A percentile compares a stretch with the other conserved stretches of the same genome.
phyloP scores from a whole-genome alignment of 2,888 invertebrate genomes.

The Platynereis dumerilii region DNA sequence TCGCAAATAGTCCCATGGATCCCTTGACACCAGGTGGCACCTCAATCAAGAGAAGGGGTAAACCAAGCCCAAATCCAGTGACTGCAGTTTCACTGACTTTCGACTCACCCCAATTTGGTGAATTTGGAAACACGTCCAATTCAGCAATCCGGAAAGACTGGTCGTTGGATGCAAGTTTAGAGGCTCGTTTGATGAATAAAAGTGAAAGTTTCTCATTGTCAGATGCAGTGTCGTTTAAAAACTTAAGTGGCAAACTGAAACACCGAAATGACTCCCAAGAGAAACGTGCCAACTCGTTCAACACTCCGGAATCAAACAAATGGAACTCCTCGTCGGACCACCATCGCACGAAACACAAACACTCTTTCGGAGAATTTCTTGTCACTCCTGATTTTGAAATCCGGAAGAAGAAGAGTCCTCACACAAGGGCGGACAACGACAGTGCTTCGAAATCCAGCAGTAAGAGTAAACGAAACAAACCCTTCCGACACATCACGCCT shows the following conservation, averaged over 20 bases:
- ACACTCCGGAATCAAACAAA: not conserved
- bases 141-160: not conserved
- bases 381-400: slow-evolving; percentile 40
- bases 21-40: not conserved
- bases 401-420: slow-evolving; percentile 36
- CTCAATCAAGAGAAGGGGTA: not conserved
- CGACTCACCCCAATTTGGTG: not conserved
- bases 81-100: slow-evolving; percentile 5
- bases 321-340: slow-evolving; percentile 8
- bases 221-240: too few relatives aligned
- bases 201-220: too few relatives aligned
- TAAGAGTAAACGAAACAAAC: slow-evolving; percentile 9
- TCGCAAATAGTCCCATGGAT: slow-evolving; percentile 44
- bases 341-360: slow-evolving; percentile 40
- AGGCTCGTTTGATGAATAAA: not conserved
- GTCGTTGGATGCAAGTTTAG: not conserved
- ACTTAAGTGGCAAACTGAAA: too few relatives aligned
- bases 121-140: not conserved
- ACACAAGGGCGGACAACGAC: slow-evolving; percentile 8
- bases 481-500: not conserved
- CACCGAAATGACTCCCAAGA: not conserved
- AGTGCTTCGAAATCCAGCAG: slow-evolving; percentile 20
- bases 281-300: not conserved
- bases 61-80: slow-evolving; percentile 4
- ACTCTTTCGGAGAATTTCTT: slow-evolving; percentile 50